phyloP scores from a whole-genome alignment of 2,113 vertebrate genomes.

The Oncorhynchus clarkii region DNA sequence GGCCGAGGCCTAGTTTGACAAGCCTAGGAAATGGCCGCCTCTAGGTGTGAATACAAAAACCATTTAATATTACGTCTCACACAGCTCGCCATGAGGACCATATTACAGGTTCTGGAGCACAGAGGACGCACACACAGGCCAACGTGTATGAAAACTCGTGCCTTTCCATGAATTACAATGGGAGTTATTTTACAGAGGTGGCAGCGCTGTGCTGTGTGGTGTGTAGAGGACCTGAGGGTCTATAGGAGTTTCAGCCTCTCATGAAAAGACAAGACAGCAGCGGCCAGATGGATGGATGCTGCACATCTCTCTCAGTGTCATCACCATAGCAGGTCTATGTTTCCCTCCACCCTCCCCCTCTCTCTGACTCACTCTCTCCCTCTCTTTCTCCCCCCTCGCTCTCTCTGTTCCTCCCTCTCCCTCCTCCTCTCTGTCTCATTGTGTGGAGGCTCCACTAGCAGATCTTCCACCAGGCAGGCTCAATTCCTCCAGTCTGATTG shows the following conservation, averaged over 20 bases:
- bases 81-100: conserved; percentile 4
- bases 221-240: conserved; percentile 51
- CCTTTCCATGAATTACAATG: conserved; percentile 46
- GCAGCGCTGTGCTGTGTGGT: conserved; percentile 48
- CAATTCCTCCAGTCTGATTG: conserved; percentile 66
- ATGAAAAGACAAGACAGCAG: background rate
- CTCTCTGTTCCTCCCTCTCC: background rate
- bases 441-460: background rate
- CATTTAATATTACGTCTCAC: conserved; percentile 37
- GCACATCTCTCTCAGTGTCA: conserved; percentile 51
- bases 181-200: conserved; percentile 43
- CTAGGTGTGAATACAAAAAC: conserved; percentile 47
- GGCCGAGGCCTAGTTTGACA: conserved; percentile 14
- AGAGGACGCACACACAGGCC: background rate
- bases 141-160: conserved; percentile 30
- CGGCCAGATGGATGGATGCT: conserved; percentile 34
- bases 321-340: conserved; percentile 55
- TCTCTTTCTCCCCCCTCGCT: background rate
- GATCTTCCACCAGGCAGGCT: background rate
- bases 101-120: conserved; percentile 16
- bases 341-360: background rate
- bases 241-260: conserved; percentile 15
- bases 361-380: background rate
- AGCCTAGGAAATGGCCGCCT: conserved; percentile 47
- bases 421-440: background rate